phyloP scores from a whole-genome alignment of 2,113 vertebrate genomes.

The Geococcyx californianus region DNA sequence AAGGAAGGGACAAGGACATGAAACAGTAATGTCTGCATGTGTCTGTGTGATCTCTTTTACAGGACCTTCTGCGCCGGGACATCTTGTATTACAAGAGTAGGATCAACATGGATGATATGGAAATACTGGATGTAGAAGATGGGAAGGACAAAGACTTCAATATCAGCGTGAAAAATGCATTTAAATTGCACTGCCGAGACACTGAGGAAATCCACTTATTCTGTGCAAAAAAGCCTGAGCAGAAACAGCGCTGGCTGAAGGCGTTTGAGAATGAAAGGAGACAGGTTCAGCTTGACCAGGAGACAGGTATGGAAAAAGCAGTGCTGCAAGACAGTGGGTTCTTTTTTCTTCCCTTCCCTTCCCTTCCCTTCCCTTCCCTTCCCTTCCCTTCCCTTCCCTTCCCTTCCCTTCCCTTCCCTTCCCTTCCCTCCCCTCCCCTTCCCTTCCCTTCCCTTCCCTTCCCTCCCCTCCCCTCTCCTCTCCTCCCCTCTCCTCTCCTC shows the following conservation, averaged over 20 bases:
- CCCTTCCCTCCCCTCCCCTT: too few relatives aligned
- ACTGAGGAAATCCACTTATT: slow-evolving; percentile 86
- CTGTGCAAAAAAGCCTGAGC: slow-evolving; percentile 91
- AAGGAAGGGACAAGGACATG: not conserved
- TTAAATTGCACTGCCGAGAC: slow-evolving; percentile 79
- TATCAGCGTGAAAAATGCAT: slow-evolving; percentile 87
- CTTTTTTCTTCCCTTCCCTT: too few relatives aligned
- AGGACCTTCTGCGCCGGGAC: slow-evolving; percentile 93
- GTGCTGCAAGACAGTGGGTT: not conserved
- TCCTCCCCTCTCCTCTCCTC: too few relatives aligned
- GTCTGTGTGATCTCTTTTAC: not conserved
- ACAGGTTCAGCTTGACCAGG: slow-evolving; percentile 89
- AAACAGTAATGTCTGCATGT: not conserved
- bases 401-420: too few relatives aligned
- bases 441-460: too few relatives aligned
- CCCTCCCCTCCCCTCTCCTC: too few relatives aligned
- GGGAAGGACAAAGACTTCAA: slow-evolving; percentile 93
- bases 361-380: too few relatives aligned
- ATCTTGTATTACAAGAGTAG: slow-evolving; percentile 94
- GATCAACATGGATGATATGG: slow-evolving; percentile 89
- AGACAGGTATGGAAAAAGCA: slow-evolving; percentile 80
- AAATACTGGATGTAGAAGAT: slow-evolving; percentile 88
- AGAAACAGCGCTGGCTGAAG: slow-evolving; percentile 92
- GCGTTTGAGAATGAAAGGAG: slow-evolving; percentile 89
- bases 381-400: too few relatives aligned